A percentile compares a stretch with the other conserved stretches of the same genome.
These are phyloP conservation scores for Lepus oiostolus DNA, from an alignment of 2,797 vertebrate genomes.

Conservation along the genomic window DNA sequence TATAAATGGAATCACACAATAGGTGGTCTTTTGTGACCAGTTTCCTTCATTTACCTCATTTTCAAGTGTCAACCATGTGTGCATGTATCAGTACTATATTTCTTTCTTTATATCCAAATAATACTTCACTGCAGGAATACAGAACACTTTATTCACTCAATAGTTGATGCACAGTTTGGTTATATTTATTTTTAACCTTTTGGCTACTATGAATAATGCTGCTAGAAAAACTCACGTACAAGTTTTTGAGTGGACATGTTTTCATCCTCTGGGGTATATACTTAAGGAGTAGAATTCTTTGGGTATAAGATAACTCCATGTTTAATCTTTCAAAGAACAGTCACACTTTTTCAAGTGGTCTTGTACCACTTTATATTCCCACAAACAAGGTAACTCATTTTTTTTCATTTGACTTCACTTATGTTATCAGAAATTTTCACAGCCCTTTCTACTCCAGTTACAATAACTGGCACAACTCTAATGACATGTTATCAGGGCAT, in stretches of 20 bases:
- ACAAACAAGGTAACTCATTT: not conserved
- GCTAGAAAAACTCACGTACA: not conserved
- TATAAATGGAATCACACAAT: constrained; percentile 6
- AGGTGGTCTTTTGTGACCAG: not conserved
- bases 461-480: not conserved
- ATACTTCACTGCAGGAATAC: not conserved
- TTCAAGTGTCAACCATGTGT: constrained; percentile 3
- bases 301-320: not conserved
- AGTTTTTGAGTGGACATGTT: constrained; percentile 1
- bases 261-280: not conserved
- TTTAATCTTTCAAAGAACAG: not conserved
- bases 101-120: not conserved
- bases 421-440: not conserved
- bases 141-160: not conserved
- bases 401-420: not conserved
- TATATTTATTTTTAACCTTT: not conserved
- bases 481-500: not conserved
- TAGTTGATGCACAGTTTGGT: not conserved
- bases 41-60: not conserved
- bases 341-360: not conserved
- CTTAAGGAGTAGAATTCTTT: not conserved
- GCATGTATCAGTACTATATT: not conserved
- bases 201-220: not conserved
- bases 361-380: not conserved
- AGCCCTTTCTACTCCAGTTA: constrained; percentile 15